Percentiles rank a stretch among this genome's conserved stretches.
Evolutionary conservation across 2,888 invertebrate genomes (phyloP).

Genomic region (Lasioglossum calceatum): DNA sequence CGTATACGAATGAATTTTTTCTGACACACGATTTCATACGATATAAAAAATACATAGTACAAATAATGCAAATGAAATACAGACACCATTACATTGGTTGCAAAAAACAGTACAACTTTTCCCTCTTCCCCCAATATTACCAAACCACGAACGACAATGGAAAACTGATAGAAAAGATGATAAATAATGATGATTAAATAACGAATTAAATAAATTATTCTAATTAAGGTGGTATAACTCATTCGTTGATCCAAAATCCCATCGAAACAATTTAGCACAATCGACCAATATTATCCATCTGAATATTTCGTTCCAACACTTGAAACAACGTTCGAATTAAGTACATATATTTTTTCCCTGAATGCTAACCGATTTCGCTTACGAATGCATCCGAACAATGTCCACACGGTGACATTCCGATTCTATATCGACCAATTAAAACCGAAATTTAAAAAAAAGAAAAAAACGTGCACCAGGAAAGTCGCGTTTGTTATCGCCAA

Average conservation of each 20-base stretch:
- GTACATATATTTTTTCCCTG: not conserved
- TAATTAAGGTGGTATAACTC: not conserved
- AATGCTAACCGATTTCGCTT: not conserved
- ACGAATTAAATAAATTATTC: not conserved
- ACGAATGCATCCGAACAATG: not conserved
- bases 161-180: not conserved
- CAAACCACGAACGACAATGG: not conserved
- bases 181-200: no score
- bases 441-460: not conserved
- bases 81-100: no score
- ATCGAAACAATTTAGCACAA: not conserved
- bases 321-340: not conserved
- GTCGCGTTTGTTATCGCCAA: not conserved
- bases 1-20: no score
- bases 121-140: not conserved
- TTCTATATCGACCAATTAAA: slow-evolving; percentile 3
- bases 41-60: no score
- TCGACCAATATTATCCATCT: not conserved
- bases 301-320: no score
- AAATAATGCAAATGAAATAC: no score
- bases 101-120: no score
- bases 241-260: not conserved
- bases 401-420: not conserved
- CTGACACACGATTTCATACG: no score
- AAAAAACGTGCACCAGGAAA: not conserved